Evolutionary conservation across 2,113 vertebrate species (phyloP).

Genomic region (Lophius piscatorius): DNA sequence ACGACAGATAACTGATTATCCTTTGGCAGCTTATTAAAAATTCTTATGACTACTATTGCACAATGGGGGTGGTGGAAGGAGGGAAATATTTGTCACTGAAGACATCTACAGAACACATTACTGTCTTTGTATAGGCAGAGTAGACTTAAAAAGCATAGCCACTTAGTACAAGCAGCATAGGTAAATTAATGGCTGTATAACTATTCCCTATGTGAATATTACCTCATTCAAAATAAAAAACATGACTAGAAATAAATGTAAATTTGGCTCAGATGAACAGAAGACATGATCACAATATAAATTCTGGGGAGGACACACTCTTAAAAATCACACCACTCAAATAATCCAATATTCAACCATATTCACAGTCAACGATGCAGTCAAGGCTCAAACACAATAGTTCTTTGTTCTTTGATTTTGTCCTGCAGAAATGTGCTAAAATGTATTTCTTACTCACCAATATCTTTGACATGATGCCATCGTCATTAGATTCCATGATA

Average conservation of each 20-base stretch:
- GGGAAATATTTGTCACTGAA: constrained; percentile 40
- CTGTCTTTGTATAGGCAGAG: constrained; percentile 21
- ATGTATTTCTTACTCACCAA: constrained; percentile 81
- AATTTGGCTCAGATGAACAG: too few species aligned
- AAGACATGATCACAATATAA: neutral
- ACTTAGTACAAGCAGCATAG: constrained; percentile 35
- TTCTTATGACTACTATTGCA: constrained; percentile 39
- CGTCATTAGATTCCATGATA: constrained; percentile 93
- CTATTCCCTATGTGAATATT: too few species aligned
- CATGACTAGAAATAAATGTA: too few species aligned
- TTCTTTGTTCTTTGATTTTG: constrained; percentile 1
- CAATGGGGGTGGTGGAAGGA: constrained; percentile 27
- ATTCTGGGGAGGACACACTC: neutral
- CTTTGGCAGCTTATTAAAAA: constrained; percentile 51
- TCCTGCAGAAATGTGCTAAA: neutral
- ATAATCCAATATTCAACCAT: neutral
- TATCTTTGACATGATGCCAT: constrained; percentile 94
- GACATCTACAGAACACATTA: constrained; percentile 29
- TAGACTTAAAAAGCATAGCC: neutral
- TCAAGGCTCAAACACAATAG: neutral
- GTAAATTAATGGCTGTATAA: neutral
- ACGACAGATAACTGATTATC: constrained; percentile 39
- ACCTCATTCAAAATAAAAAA: too few species aligned
- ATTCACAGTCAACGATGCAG: neutral
- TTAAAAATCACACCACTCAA: constrained; percentile 7